Evolutionary conservation across 2,113 vertebrate genomes (phyloP).

Genomic region (Cryptotis parvus): DNA sequence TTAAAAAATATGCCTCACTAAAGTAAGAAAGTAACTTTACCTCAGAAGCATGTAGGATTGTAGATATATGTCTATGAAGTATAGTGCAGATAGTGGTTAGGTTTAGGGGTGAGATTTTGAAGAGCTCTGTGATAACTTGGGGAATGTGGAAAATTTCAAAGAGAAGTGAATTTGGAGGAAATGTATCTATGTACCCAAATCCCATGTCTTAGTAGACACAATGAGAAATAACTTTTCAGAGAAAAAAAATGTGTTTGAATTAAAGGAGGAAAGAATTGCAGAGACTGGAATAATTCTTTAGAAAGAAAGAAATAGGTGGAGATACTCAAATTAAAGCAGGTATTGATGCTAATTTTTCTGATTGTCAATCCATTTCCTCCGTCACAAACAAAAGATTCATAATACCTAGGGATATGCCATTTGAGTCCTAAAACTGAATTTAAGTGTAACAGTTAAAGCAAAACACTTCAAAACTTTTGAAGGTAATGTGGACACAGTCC

Average conservation of each 20-base stretch:
- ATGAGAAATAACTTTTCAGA: no score
- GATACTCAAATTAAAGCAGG: background rate
- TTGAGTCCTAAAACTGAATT: background rate
- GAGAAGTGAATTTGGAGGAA: background rate
- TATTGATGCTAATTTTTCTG: background rate
- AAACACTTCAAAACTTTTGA: background rate
- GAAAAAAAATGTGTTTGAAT: background rate
- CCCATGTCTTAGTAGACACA: no score
- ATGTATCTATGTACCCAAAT: background rate
- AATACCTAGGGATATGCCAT: background rate
- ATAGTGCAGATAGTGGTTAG: background rate
- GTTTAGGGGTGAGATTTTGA: background rate
- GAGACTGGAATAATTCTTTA: background rate
- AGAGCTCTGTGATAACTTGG: constrained; percentile 2
- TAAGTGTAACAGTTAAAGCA: constrained; percentile 20
- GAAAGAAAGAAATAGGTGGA: background rate
- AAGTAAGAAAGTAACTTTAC: constrained; percentile 32
- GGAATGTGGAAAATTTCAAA: constrained; percentile 39
- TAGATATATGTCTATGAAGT: background rate
- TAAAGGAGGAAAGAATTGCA: background rate
- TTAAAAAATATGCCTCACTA: background rate
- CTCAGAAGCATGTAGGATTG: constrained; percentile 1
- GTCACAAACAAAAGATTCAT: background rate
- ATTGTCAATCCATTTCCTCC: background rate
- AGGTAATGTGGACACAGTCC: background rate